phyloP scores from a whole-genome alignment of 2,888 invertebrate species.

The Euplexia lucipara region DNA sequence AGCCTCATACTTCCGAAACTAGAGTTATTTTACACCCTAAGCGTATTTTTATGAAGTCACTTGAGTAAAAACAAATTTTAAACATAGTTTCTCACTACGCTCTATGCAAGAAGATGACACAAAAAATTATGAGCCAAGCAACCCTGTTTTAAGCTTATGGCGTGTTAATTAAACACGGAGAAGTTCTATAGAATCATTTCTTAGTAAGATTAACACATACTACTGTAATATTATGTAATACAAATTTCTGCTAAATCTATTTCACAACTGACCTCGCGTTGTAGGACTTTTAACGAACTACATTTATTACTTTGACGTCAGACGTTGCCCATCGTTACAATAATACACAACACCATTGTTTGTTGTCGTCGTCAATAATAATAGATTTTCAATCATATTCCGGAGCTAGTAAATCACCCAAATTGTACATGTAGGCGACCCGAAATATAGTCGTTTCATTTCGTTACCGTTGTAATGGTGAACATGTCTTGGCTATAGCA shows the following conservation, averaged over 20 bases:
- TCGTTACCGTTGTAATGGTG: too few species aligned
- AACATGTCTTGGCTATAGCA: too few species aligned
- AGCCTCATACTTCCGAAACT: too few species aligned
- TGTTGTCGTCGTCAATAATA: constrained; percentile 15
- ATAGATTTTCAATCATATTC: not conserved
- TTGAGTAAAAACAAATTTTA: too few species aligned
- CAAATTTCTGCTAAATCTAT: constrained; percentile 27
- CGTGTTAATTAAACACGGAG: too few species aligned
- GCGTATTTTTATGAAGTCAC: too few species aligned
- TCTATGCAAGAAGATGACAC: too few species aligned
- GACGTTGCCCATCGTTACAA: constrained; percentile 3
- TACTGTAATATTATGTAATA: not conserved
- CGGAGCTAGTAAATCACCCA: not conserved
- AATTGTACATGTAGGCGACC: not conserved
- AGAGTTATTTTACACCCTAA: too few species aligned
- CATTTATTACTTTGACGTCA: constrained; percentile 46
- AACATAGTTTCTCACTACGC: too few species aligned
- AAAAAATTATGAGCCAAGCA: too few species aligned
- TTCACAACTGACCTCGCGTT: constrained; percentile 3
- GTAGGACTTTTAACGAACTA: constrained; percentile 29
- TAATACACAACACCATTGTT: constrained; percentile 43
- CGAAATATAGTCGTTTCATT: not conserved
- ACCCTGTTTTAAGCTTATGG: too few species aligned
- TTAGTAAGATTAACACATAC: not conserved
- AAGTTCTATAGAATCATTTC: too few species aligned